Percentiles rank a stretch among this genome's conserved stretches.
Conservation (phyloP, 2,113 vertebrate genomes). For the Gavia stellata region DNA sequence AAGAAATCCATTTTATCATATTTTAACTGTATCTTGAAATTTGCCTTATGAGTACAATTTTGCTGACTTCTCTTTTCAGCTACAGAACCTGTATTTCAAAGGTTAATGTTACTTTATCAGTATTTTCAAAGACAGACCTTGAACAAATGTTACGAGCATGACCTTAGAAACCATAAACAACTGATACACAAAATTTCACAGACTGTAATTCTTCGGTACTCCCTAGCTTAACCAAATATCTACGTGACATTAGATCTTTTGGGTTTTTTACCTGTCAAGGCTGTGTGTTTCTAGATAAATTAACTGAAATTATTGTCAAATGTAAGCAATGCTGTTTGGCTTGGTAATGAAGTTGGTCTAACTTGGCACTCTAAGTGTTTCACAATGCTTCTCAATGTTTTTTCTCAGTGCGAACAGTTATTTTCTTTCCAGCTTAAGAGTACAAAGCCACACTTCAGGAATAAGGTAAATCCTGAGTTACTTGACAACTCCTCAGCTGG, state of each 20-base stretch:
- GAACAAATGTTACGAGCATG: conserved; percentile 4
- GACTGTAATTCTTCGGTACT: neutral
- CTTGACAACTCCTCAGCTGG: neutral
- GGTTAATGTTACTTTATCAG: conserved; percentile 65
- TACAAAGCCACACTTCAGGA: neutral
- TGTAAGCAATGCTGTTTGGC: neutral
- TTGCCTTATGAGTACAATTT: neutral
- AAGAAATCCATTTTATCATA: neutral
- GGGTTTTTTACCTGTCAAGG: neutral
- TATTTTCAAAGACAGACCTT: conserved; percentile 69
- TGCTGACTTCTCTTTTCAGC: conserved; percentile 26
- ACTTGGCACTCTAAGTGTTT: neutral
- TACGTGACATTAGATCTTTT: neutral
- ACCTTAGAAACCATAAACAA: conserved; percentile 58
- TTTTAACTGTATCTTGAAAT: neutral
- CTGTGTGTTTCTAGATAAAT: conserved; percentile 12
- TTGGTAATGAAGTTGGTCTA: neutral
- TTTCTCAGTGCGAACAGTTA: conserved; percentile 1
- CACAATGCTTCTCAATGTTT: neutral
- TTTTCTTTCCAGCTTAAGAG: conserved; percentile 35
- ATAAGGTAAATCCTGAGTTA: conserved; percentile 5
- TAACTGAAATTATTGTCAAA: neutral
- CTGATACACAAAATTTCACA: conserved; percentile 44
- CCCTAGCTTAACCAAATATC: neutral
- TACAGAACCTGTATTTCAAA: conserved; percentile 61